Conservation (phyloP, 2,888 invertebrate species). For the Caenorhabditis sinica region DNA sequence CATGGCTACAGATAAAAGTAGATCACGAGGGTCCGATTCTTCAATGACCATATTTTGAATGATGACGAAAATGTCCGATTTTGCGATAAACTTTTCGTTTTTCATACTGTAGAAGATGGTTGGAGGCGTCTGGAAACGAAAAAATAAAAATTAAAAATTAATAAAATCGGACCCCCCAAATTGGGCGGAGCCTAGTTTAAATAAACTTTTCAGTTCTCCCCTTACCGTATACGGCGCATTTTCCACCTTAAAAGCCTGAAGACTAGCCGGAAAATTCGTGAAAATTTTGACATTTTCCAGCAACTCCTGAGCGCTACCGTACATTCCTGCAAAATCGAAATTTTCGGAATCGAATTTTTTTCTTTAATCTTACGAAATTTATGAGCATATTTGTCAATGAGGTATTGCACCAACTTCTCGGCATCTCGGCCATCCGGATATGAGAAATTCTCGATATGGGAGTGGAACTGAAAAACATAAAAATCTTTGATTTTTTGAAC, state of each 20-base stretch:
- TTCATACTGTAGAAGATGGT: not conserved
- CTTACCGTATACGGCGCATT: not conserved
- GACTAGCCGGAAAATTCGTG: not conserved
- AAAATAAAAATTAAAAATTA: too few species aligned
- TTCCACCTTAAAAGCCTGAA: not conserved
- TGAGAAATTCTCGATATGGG: too few species aligned
- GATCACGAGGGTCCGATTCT: not conserved
- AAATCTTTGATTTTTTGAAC: too few species aligned
- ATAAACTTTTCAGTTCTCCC: not conserved
- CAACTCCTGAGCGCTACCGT: not conserved
- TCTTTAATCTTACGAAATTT: too few species aligned
- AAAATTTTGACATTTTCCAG: not conserved
- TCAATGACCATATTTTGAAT: not conserved
- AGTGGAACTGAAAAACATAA: too few species aligned
- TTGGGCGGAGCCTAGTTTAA: not conserved
- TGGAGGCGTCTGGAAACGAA: not conserved
- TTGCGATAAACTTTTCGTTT: not conserved
- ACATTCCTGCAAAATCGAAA: not conserved
- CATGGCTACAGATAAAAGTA: not conserved
- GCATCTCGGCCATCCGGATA: too few species aligned
- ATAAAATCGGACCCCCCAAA: too few species aligned
- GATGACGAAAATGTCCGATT: not conserved
- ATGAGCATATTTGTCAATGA: too few species aligned
- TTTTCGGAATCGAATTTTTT: too few species aligned
- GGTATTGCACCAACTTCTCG: too few species aligned